Base-by-base conservation (phyloP, 2,113 vertebrate species). In the Tinamus guttatus region DNA sequence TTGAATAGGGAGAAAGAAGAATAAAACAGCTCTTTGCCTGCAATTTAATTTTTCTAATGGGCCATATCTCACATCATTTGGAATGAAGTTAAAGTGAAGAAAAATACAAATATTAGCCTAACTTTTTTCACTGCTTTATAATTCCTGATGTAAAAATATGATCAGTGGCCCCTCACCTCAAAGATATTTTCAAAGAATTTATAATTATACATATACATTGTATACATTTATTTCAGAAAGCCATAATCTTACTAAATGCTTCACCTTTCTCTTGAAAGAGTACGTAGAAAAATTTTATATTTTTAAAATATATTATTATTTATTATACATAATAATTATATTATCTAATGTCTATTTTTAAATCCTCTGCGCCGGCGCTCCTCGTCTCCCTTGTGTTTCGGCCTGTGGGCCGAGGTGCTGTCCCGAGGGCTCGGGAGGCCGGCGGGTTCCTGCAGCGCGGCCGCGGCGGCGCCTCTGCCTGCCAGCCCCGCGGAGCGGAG, bases 111-210 rank as follows among this genome's bases (percentile, higher is more conserved):
- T 25, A 8, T 45, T 67, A 85, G 47, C 64, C 38, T 2, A 3
- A 1, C 28, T 83, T 78, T 49, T 81, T 30, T 3, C 24, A 17
- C 30, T 5, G 18, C 63, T 88, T 74, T 11, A 0, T 3, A 27
- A 30, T 1, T 6, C 9, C 1, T 59, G 65, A 32, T 58, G 14
- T 6, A 7, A 8, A 36, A 34, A 9, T 45, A 7, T 2, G 22
- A 59, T 80, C 85, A 81, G 54, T 1, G 0, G 12, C 78, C 41
- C 70, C 34, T 7, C 22, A 27, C 13, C 40, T 85, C 60, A 49
- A 5, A 73, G 56, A 70, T 73, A 16, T 75, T 62, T 21, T 36
- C 73, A 27, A 40, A 68, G 65, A 32, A 12, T 76, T 73, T 92
- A 32, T 83, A 45, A 60, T 28, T 63, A 45, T 5, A 0, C 22